A percentile compares a stretch with the other conserved stretches of the same genome.
Conservation (phyloP, 2,888 invertebrate genomes). For the Periphyllus acericola region DNA sequence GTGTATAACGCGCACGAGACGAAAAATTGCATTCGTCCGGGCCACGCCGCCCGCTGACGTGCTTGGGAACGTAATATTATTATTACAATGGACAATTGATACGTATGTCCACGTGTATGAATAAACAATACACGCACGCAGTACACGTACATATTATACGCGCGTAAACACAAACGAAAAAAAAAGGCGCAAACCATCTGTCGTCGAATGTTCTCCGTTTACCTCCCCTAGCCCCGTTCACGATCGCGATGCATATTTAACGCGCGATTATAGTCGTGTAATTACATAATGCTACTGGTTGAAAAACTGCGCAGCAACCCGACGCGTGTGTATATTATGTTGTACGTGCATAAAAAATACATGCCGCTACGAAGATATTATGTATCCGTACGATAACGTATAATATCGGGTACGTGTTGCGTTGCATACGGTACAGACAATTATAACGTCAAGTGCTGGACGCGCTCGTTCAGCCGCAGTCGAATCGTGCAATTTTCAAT, state of each 20-base stretch:
- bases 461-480: too few species aligned
- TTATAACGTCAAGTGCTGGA: too few species aligned
- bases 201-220: conserved; percentile 22
- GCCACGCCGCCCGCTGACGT: background rate
- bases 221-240: background rate
- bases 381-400: too few species aligned
- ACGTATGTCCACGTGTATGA: background rate
- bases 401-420: too few species aligned
- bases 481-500: too few species aligned
- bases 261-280: background rate
- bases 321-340: too few species aligned
- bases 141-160: background rate
- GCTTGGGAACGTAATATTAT: background rate
- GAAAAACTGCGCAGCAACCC: too few species aligned
- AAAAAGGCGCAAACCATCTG: conserved; percentile 56
- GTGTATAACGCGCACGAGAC: background rate
- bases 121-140: background rate
- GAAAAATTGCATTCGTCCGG: background rate
- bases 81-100: background rate
- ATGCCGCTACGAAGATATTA: too few species aligned
- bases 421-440: too few species aligned
- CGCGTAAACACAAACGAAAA: background rate
- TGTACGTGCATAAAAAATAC: too few species aligned
- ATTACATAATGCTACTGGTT: background rate
- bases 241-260: background rate